Base-by-base conservation (phyloP, 1,140 invertebrate species). In the Drosophila triauraria region DNA sequence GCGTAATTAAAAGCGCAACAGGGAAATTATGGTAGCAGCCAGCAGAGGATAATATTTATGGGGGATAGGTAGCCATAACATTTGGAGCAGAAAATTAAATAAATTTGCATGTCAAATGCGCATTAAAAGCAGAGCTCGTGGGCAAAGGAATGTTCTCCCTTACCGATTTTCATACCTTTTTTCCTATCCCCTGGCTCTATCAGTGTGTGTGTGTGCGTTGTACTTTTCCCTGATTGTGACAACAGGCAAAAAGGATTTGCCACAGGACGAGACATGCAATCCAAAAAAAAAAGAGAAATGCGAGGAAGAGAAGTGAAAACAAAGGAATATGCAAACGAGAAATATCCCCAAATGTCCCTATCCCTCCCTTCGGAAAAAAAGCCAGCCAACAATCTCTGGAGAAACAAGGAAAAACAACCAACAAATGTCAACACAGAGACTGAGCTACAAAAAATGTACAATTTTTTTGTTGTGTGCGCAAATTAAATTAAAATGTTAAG, bases 401-500 rank as follows among this genome's bases (percentile, higher is more conserved):
- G 77, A 43, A 70, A 78, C 40, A 43, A 32, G 35, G 46, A 72
- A 53, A 50, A 57, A 77, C 38, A 77, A 54, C 57, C 69, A 78
- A 70, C 51, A 59, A 78, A 78, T 78, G 76, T 78, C 67, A 70
- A 71, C 59, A 69, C 59, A 65, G 67, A 54, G 61, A 61, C 48
- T 48, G 46, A 54, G 56, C 32, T 75, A 40, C 56, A 74, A 65
- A 61, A 61, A 74, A 56, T 23, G 8, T 71, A 15, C 43, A 72
- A 43, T n/a, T 50, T 70, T 72, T 71, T 72, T 63, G 40, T 8
- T 30, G 46, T 86, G 71, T 77, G 43, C 59, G 81, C 77, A 88
- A 88, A 88, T 90, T 88, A 88, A 88, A 90, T 88, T 90, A 88
- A 88, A 88, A 90, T 90, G 78, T 90, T 82, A 79, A 86, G 75